phyloP scores from a whole-genome alignment of 2,888 invertebrate species.

The Dolomedes plantarius region DNA sequence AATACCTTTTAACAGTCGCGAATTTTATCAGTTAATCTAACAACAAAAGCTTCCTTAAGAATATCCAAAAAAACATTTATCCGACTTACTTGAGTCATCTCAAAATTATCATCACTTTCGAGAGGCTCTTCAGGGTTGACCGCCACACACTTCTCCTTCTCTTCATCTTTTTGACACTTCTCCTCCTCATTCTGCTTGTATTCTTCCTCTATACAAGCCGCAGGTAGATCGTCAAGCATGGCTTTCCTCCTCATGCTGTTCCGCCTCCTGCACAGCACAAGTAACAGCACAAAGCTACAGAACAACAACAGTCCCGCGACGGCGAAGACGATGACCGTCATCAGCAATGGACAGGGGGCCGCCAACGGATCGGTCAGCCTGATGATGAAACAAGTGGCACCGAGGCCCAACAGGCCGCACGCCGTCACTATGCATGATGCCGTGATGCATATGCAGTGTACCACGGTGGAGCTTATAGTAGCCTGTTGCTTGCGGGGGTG shows the following conservation, averaged over 20 bases:
- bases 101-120: conserved; percentile 32
- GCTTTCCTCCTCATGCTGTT: conserved; percentile 37
- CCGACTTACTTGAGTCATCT: conserved; percentile 49
- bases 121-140: conserved; percentile 17
- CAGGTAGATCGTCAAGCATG: conserved; percentile 28
- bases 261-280: conserved; percentile 30
- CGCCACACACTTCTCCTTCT: not conserved
- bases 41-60: no score
- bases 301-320: conserved; percentile 31
- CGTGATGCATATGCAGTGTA: conserved; percentile 52
- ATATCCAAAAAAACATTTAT: no score
- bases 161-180: not conserved
- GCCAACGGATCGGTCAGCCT: not conserved
- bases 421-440: conserved; percentile 39
- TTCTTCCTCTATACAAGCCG: not conserved
- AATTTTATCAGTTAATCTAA: no score
- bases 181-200: not conserved
- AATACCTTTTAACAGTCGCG: no score
- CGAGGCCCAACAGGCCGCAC: conserved; percentile 48
- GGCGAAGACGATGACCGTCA: conserved; percentile 40
- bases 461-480: conserved; percentile 39
- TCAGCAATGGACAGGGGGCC: conserved; percentile 26
- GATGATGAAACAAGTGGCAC: conserved; percentile 39
- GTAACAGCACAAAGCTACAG: conserved; percentile 6
- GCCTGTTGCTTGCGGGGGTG: conserved; percentile 28